Evolutionary conservation across 1,140 invertebrate species (phyloP).

Genomic region (Lasioglossum baleicum): DNA sequence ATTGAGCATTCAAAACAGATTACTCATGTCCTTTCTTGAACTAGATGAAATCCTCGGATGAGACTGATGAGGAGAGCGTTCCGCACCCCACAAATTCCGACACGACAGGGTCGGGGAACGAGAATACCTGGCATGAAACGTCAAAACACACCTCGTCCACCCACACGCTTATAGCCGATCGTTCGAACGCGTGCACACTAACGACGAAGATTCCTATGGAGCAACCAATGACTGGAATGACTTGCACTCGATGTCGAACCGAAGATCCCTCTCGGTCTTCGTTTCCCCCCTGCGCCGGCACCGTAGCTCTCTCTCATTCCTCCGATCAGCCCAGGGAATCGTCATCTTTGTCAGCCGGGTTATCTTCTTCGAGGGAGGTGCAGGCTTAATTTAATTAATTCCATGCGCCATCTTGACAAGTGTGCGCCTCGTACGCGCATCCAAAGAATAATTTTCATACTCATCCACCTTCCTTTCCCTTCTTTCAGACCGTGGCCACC

Average conservation of each 20-base stretch:
- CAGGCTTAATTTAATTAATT: slow-evolving; percentile 79
- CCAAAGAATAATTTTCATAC: slow-evolving; percentile 73
- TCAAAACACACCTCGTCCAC: slow-evolving; percentile 77
- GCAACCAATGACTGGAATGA: slow-evolving; percentile 79
- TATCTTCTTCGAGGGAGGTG: slow-evolving; percentile 71
- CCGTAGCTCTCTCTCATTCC: slow-evolving; percentile 2
- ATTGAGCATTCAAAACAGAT: neutral
- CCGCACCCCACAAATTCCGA: slow-evolving; percentile 67
- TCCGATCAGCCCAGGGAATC: slow-evolving; percentile 40
- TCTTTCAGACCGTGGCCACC: slow-evolving; percentile 19
- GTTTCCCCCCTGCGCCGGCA: slow-evolving; percentile 37
- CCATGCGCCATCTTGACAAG: slow-evolving; percentile 76
- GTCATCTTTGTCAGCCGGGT: slow-evolving; percentile 54
- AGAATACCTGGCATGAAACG: slow-evolving; percentile 74
- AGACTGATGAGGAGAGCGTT: slow-evolving; percentile 48
- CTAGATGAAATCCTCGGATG: slow-evolving; percentile 54
- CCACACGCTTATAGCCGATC: slow-evolving; percentile 57
- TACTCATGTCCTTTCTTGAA: neutral
- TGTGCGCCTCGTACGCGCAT: slow-evolving; percentile 67
- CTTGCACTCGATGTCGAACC: slow-evolving; percentile 78
- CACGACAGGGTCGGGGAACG: slow-evolving; percentile 66
- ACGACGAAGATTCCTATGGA: slow-evolving; percentile 73
- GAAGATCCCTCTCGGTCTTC: slow-evolving; percentile 68
- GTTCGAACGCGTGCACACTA: slow-evolving; percentile 39
- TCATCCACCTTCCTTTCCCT: slow-evolving; percentile 65